phyloP scores from a whole-genome alignment of 2,797 vertebrate genomes.

The Triplophysa bombifrons region DNA sequence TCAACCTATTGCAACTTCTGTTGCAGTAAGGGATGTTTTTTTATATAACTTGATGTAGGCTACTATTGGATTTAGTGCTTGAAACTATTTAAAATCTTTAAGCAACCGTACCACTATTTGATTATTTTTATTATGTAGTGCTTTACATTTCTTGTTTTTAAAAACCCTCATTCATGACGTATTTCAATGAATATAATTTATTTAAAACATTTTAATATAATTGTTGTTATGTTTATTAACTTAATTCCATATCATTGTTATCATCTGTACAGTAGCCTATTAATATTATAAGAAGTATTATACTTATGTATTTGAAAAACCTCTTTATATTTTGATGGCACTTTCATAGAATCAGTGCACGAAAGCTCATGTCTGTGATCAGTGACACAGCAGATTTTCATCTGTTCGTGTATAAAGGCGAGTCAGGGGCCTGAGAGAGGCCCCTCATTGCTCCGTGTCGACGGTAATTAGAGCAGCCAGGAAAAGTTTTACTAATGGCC shows the following conservation, averaged over 20 bases:
- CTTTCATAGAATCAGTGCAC: neutral
- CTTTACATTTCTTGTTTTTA: neutral
- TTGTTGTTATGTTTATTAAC: neutral
- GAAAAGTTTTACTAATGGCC: constrained; percentile 43
- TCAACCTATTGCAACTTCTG: neutral
- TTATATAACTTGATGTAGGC: neutral
- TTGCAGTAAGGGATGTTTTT: neutral
- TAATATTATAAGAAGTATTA: neutral
- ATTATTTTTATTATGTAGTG: neutral
- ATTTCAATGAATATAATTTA: neutral
- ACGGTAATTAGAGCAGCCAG: constrained; percentile 39
- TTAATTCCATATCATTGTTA: neutral
- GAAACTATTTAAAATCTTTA: neutral
- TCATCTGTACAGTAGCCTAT: neutral
- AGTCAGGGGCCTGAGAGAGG: neutral
- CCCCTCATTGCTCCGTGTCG: constrained; percentile 29
- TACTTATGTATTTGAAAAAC: neutral
- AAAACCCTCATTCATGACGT: no score
- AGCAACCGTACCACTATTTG: neutral
- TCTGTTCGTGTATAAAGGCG: neutral
- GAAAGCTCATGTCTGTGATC: neutral
- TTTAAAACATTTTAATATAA: neutral
- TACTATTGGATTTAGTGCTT: neutral
- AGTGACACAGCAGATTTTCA: constrained; percentile 20
- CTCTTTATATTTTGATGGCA: neutral